Base-by-base conservation (phyloP, 2,888 invertebrate species). In the Andrena chrysosceles region DNA sequence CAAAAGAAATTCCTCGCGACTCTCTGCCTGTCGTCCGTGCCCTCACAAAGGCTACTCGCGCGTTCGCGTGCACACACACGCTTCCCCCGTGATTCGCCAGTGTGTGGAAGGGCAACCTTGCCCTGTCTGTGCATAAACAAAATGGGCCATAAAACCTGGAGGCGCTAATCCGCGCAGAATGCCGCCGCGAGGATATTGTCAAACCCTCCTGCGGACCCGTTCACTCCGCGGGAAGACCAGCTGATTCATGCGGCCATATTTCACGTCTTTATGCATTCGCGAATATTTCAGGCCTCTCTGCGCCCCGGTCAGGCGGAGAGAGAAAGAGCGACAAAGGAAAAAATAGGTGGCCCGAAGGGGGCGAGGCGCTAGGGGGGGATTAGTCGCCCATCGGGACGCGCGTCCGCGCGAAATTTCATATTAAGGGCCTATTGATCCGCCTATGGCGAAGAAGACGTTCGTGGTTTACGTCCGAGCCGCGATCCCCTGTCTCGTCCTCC, bases 221-320 rank as follows among this genome's bases (percentile, higher is more conserved):
- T 88, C 89, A 81, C 86, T 87, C 88, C 87, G 85, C 90, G 83
- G 86, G 85, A 89, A 87, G 89, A 90, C 89, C 90, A 89, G 87
- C 91, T 91, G 92, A 91, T 91, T 91, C 91, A 92, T 91, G 89
- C 86, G 90, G 89, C 90, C 91, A 91, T 91, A 91, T 91, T 91
- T 91, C 91, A 91, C 87, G 84, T 89, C 90, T 91, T 92, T 91
- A 91, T 92, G 90, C 90, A 89, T 89, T 81, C 89, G 87, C 87
- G 90, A 91, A 91, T 91, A 92, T 91, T 90, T 91, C 87, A 89
- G 87, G 80, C 75, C 87, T 85, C 85, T 83, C 82, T 85, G 77
- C 87, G 72, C 59, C 73, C 73, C 68, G 68, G 26, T 62, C 54
- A 52, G 71, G 59, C 56, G 23, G 56, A 64, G 35, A 13, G 26